phyloP scores from a whole-genome alignment of 2,113 vertebrate genomes.

The Rhinopithecus roxellana region DNA sequence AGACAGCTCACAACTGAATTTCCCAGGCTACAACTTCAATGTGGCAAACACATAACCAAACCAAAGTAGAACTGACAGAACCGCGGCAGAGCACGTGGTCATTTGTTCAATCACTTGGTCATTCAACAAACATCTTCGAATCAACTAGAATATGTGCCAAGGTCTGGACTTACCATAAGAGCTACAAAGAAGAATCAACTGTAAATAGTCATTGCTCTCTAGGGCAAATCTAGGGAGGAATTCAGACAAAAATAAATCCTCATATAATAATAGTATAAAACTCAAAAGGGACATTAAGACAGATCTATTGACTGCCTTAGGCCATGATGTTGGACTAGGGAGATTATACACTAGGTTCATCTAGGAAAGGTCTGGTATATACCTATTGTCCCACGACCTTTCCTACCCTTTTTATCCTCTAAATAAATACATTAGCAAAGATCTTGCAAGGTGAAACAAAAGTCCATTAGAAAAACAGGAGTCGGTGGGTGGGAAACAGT shows the following conservation, averaged over 20 bases:
- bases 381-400: not conserved
- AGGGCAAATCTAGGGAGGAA: not conserved
- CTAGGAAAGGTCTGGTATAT: not conserved
- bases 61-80: not conserved
- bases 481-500: not conserved
- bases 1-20: not conserved
- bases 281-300: not conserved
- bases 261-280: not conserved
- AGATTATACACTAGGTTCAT: not conserved
- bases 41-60: not conserved
- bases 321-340: not conserved
- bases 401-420: not conserved
- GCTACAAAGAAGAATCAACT: not conserved
- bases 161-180: not conserved
- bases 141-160: not conserved
- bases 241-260: not conserved
- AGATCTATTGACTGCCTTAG: not conserved
- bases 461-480: not conserved
- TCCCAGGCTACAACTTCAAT: constrained; percentile 20
- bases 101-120: not conserved
- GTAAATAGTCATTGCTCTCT: not conserved
- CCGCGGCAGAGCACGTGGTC: not conserved
- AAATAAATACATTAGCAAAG: not conserved
- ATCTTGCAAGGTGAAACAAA: not conserved
- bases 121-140: constrained; percentile 1